These are phyloP conservation scores for Drosophila limbata DNA, from an alignment of 2,888 invertebrate species.

Conservation along the genomic window DNA sequence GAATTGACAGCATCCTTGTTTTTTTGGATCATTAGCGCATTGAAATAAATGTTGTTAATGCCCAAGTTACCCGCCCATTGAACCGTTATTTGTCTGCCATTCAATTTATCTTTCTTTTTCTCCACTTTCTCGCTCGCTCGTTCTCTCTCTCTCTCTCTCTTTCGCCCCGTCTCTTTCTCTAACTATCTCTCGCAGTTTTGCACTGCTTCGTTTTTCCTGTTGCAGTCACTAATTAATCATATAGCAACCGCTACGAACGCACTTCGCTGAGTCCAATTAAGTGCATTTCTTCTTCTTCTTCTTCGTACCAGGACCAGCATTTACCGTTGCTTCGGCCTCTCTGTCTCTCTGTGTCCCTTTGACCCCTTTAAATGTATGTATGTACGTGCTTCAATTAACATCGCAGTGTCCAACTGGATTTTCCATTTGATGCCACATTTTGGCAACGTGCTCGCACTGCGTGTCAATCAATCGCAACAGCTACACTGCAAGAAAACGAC, in stretches of 20 bases:
- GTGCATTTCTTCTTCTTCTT: slow-evolving; percentile 60
- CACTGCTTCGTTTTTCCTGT: neutral
- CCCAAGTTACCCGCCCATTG: neutral
- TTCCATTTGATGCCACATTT: slow-evolving; percentile 44
- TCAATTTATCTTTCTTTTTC: neutral
- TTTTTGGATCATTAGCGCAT: slow-evolving; percentile 16
- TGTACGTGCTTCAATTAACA: slow-evolving; percentile 76
- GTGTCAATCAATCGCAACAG: slow-evolving; percentile 70
- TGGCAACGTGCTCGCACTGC: slow-evolving; percentile 64
- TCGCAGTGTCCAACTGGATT: slow-evolving; percentile 46
- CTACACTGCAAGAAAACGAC: neutral
- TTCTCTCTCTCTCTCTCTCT: neutral
- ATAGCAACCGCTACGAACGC: slow-evolving; percentile 53
- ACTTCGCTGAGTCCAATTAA: slow-evolving; percentile 65
- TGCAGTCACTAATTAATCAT: slow-evolving; percentile 72
- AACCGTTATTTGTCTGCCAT: slow-evolving; percentile 14
- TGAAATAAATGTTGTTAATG: slow-evolving; percentile 8
- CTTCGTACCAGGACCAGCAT: slow-evolving; percentile 28
- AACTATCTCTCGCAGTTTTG: neutral
- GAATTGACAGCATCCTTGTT: neutral
- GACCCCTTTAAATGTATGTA: neutral
- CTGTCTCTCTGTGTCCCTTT: neutral
- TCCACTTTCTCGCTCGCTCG: neutral
- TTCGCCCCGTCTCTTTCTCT: neutral
- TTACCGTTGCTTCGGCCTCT: slow-evolving; percentile 2